Evolutionary conservation across 2,888 invertebrate genomes (phyloP).

Genomic region (Congeria kusceri): DNA sequence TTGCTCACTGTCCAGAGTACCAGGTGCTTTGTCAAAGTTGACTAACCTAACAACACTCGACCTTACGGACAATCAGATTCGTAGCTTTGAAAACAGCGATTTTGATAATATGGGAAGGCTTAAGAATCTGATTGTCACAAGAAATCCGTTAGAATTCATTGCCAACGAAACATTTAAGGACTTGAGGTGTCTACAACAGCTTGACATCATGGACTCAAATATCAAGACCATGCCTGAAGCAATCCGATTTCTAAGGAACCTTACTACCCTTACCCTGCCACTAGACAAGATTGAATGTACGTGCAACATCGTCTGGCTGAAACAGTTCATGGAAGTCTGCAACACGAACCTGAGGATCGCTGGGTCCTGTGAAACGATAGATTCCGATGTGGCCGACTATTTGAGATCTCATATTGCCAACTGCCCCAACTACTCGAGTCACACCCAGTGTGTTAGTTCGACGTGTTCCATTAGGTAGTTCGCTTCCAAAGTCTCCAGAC

Average conservation of each 20-base stretch:
- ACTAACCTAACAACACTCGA: no score
- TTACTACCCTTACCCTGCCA: constrained; percentile 37
- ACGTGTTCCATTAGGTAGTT: background rate
- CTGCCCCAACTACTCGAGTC: constrained; percentile 58
- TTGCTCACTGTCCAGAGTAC: constrained; percentile 66
- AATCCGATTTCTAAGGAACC: constrained; percentile 42
- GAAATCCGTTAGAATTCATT: constrained; percentile 67
- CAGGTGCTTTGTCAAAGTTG: constrained; percentile 65
- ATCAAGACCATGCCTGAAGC: constrained; percentile 66
- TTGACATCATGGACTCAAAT: constrained; percentile 56
- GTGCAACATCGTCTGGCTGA: constrained; percentile 68
- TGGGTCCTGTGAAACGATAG: constrained; percentile 67
- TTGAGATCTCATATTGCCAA: constrained; percentile 35
- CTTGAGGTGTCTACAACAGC: constrained; percentile 30
- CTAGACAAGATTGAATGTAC: constrained; percentile 65
- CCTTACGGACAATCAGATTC: constrained; percentile 67
- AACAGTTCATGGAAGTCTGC: constrained; percentile 48
- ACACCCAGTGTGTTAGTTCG: constrained; percentile 10
- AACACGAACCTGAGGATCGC: constrained; percentile 39
- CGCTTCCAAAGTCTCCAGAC: no score
- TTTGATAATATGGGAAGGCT: constrained; percentile 54
- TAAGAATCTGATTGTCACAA: constrained; percentile 42
- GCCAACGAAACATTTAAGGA: constrained; percentile 66
- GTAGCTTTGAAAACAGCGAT: constrained; percentile 68
- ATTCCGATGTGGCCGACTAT: constrained; percentile 50